These are phyloP conservation scores for Tauraco erythrolophus DNA, from an alignment of 2,113 vertebrate genomes.

Conservation along the genomic window DNA sequence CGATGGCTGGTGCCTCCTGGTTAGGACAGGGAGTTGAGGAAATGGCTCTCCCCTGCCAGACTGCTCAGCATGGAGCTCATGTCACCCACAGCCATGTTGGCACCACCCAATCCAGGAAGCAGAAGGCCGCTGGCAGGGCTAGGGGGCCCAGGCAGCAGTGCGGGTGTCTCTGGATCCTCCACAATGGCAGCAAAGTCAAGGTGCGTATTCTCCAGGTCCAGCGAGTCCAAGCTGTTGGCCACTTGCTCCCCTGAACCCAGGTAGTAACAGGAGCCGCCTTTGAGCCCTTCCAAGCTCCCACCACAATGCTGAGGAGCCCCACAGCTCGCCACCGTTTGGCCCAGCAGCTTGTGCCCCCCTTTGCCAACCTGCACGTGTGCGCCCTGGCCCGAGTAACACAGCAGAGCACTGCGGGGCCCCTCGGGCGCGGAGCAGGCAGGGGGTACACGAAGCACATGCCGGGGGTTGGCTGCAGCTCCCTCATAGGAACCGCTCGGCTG, in stretches of 20 bases:
- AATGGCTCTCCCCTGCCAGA: slow-evolving; percentile 93
- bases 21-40: slow-evolving; percentile 90
- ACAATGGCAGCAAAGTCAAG: slow-evolving; percentile 97
- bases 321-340: slow-evolving; percentile 53
- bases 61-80: slow-evolving; percentile 96
- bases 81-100: slow-evolving; percentile 97
- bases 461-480: slow-evolving; percentile 43
- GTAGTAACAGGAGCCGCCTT: slow-evolving; percentile 78
- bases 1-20: background rate
- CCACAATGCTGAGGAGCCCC: slow-evolving; percentile 63
- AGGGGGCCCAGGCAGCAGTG: slow-evolving; percentile 75
- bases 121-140: slow-evolving; percentile 72
- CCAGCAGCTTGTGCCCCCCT: slow-evolving; percentile 51
- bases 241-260: slow-evolving; percentile 81
- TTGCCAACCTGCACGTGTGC: slow-evolving; percentile 71
- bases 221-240: slow-evolving; percentile 90
- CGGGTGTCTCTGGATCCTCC: slow-evolving; percentile 86
- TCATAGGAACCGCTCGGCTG: slow-evolving; percentile 79
- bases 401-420: background rate
- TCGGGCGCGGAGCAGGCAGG: slow-evolving; percentile 42
- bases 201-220: slow-evolving; percentile 95
- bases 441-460: slow-evolving; percentile 74
- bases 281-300: slow-evolving; percentile 71
- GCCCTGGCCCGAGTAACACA: slow-evolving; percentile 80
- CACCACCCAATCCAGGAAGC: background rate